Conservation (phyloP, 2,888 invertebrate genomes). For the Drymonia ruficornis region DNA sequence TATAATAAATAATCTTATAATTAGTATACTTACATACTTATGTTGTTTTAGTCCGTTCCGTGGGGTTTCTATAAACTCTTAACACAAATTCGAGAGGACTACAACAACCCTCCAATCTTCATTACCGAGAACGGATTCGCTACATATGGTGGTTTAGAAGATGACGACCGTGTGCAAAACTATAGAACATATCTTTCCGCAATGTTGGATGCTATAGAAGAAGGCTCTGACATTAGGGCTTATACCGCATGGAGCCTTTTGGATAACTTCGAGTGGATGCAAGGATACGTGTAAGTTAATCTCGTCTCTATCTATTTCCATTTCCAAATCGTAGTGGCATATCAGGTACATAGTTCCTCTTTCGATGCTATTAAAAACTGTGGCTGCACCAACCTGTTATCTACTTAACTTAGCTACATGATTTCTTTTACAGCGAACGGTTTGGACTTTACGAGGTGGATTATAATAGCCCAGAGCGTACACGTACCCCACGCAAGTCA, state of each 20-base stretch:
- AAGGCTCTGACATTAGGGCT: constrained; percentile 69
- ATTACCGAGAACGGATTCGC: constrained; percentile 84
- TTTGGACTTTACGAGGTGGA: constrained; percentile 59
- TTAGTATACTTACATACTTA: neutral
- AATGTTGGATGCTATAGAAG: constrained; percentile 69
- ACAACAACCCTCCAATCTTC: constrained; percentile 79
- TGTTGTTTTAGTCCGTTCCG: constrained; percentile 55
- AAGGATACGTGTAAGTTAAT: constrained; percentile 79
- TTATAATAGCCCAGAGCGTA: constrained; percentile 42
- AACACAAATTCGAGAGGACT: constrained; percentile 70
- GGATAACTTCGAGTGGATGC: constrained; percentile 87
- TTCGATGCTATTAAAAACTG: no score
- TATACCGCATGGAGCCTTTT: constrained; percentile 86
- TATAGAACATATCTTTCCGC: constrained; percentile 64
- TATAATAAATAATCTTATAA: neutral
- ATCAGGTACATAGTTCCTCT: no score
- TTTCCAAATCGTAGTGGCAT: neutral
- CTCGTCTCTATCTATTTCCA: no score
- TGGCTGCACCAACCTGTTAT: no score
- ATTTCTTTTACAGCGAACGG: constrained; percentile 38
- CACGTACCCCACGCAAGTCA: constrained; percentile 54
- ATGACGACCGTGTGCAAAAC: constrained; percentile 66
- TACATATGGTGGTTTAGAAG: constrained; percentile 53
- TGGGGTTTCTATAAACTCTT: constrained; percentile 84
- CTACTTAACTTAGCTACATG: neutral